Evolutionary conservation across 1,140 invertebrate genomes (phyloP), one percentile per base, ranked within the genome.

Genomic region (Drosophila mojavensis): DNA sequence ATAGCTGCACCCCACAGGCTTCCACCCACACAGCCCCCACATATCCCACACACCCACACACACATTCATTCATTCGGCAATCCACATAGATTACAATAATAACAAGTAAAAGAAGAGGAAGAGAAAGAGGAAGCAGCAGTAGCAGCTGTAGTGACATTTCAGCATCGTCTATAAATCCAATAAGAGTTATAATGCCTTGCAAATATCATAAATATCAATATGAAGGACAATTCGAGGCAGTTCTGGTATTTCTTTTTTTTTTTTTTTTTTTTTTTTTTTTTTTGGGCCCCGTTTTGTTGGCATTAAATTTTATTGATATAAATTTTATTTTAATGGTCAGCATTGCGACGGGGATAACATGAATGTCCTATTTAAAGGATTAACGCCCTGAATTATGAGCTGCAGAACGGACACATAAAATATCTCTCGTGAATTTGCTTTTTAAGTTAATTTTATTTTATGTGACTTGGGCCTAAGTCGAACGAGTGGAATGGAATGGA

Each of bases 371-470:
- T 90, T 90, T 90, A 90, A 90, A 90, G 85, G 85, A 90, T 90
- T 90, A 90, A 78, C 86, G 50, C 76, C 63, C 71, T 90, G 85
- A 90, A 71, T 90, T 90, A 90, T 90, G 84, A 90, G 85, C 70
- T 43, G 47, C 36, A 39, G 50, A 26, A 43, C 24, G 54, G 61
- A 66, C 56, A 83, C 79, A 88, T 86, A 82, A 88, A 79, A 86
- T 90, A 90, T 86, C 69, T 81, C 41, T 33, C 50, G 39, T 62
- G 78, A 88, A 90, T 90, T 90, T 90, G 85, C 88, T 90, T 91
- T 90, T 90, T 88, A 86, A 90, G 85, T 90, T 90, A 90, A 90
- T 90, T 90, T 90, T 80, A 86, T 90, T 90, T 90, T 86, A 90
- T 90, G 85, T 84, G 66, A 69, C 39, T 53, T 17, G 43, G 15